Evolutionary conservation across 2,888 invertebrate genomes (phyloP).

Genomic region (Xestia rhomboidea): DNA sequence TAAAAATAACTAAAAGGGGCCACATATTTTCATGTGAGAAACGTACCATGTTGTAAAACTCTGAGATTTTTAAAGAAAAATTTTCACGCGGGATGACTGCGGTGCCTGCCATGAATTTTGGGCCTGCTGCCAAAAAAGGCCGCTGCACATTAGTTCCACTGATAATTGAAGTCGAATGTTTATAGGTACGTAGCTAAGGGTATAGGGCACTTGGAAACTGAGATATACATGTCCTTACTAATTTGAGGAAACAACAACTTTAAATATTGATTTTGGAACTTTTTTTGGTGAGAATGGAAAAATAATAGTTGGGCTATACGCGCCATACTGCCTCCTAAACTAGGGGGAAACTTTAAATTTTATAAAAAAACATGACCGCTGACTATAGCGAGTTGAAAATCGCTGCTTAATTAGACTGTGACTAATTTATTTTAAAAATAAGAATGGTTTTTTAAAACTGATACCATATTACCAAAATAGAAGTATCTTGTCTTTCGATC

Average conservation of each 20-base stretch:
- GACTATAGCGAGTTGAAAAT: not conserved
- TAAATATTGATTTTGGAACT: too few relatives aligned
- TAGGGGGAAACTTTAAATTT: too few relatives aligned
- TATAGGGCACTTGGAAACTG: not conserved
- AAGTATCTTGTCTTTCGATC: not conserved
- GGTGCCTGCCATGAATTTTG: slow-evolving; percentile 56
- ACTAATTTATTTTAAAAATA: not conserved
- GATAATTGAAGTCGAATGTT: slow-evolving; percentile 52
- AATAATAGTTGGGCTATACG: too few relatives aligned
- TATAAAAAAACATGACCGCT: not conserved
- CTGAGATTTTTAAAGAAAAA: slow-evolving; percentile 55
- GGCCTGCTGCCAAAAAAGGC: slow-evolving; percentile 55
- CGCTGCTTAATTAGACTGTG: not conserved
- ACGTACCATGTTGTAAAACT: slow-evolving; percentile 40
- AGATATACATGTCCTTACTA: not conserved
- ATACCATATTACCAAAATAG: not conserved
- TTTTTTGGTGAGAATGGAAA: too few relatives aligned
- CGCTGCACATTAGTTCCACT: slow-evolving; percentile 47
- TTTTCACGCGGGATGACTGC: slow-evolving; percentile 43
- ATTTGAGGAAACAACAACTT: not conserved
- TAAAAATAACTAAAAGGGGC: slow-evolving; percentile 17
- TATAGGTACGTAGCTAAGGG: not conserved
- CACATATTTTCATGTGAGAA: slow-evolving; percentile 52
- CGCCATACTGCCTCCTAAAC: too few relatives aligned
- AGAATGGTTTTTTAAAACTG: not conserved